Conservation (phyloP, 2,797 vertebrate genomes). For the Schizopygopsis malacanthus region DNA sequence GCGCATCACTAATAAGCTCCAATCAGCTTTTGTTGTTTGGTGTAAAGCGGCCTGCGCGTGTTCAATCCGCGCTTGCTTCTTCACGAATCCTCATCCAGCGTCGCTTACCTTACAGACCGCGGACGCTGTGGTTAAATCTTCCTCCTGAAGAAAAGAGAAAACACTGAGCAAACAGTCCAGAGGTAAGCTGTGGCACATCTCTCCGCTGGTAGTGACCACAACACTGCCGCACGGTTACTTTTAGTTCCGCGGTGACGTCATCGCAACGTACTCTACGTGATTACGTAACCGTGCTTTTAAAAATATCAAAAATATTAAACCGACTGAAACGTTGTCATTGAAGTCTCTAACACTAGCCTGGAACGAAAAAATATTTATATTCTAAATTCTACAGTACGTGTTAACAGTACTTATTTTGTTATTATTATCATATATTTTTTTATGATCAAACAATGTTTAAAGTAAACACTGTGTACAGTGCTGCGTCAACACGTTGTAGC, state of each 20-base stretch:
- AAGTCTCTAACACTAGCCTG: background rate
- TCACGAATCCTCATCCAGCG: background rate
- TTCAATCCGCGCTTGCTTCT: no score
- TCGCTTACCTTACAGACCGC: constrained; percentile 78
- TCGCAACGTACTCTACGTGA: background rate
- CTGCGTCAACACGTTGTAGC: background rate
- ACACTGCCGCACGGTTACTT: background rate
- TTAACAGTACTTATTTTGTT: background rate
- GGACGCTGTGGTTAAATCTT: constrained; percentile 75
- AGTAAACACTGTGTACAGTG: background rate
- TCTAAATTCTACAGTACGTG: background rate
- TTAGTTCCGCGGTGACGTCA: constrained; percentile 17
- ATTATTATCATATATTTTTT: background rate
- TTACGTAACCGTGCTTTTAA: background rate
- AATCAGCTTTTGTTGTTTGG: no score
- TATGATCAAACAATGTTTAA: background rate
- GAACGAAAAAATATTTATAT: background rate
- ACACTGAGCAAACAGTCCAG: constrained; percentile 76
- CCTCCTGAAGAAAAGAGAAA: constrained; percentile 75
- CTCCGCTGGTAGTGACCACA: background rate
- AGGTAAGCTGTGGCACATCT: constrained; percentile 54
- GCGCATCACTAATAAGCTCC: background rate
- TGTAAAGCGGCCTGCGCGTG: no score
- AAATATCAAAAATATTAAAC: background rate
- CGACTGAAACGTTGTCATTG: background rate